phyloP scores from a whole-genome alignment of 2,888 invertebrate species.

The Ptychoptera contaminata region DNA sequence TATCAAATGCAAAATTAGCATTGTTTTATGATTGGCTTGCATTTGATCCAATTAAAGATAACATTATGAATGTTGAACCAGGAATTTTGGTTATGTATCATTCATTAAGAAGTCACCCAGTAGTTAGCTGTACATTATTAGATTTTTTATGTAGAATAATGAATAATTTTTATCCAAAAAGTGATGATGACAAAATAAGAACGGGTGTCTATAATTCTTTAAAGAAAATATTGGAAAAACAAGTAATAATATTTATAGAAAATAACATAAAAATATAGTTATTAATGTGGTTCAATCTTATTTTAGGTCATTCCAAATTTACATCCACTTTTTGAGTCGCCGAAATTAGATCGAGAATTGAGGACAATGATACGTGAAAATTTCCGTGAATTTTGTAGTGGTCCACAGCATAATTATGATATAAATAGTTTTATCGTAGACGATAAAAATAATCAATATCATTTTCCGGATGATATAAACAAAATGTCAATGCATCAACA shows the following conservation, averaged over 20 bases:
- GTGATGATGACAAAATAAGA: constrained; percentile 30
- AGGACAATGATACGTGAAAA: constrained; percentile 70
- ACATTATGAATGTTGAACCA: constrained; percentile 56
- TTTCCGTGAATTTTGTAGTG: constrained; percentile 63
- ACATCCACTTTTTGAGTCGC: constrained; percentile 38
- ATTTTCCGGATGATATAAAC: constrained; percentile 6
- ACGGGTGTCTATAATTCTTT: constrained; percentile 32
- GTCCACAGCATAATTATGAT: constrained; percentile 11
- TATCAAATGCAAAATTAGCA: constrained; percentile 49
- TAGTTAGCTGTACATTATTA: constrained; percentile 45
- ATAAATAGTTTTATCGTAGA: constrained; percentile 7
- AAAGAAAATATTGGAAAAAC: constrained; percentile 41
- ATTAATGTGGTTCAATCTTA: background rate
- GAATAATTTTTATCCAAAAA: constrained; percentile 26
- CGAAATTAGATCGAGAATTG: constrained; percentile 47
- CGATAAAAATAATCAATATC: constrained; percentile 4
- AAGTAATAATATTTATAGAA: constrained; percentile 38
- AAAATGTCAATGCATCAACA: constrained; percentile 4
- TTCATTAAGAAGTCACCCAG: constrained; percentile 46
- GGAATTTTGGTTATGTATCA: constrained; percentile 54
- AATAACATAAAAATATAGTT: constrained; percentile 10
- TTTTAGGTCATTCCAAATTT: constrained; percentile 41
- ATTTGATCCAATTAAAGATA: constrained; percentile 47
- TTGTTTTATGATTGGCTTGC: constrained; percentile 58
- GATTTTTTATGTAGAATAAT: constrained; percentile 54